These are phyloP conservation scores for Alligator sinensis DNA, from an alignment of 2,113 vertebrate genomes.

Conservation along the genomic window DNA sequence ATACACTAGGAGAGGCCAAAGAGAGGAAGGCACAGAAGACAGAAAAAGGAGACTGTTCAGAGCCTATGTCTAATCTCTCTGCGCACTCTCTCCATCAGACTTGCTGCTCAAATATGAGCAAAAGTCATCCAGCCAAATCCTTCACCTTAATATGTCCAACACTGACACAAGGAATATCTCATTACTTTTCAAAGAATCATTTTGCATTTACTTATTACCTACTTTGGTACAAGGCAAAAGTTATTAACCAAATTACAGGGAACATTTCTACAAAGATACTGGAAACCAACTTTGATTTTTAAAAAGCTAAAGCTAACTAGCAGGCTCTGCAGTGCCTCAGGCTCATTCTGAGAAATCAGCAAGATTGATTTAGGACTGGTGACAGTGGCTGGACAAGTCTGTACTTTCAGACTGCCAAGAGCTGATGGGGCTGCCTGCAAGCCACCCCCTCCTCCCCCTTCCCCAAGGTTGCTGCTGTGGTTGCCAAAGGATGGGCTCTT, in stretches of 20 bases:
- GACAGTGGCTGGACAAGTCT: not conserved
- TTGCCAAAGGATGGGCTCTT: too few relatives aligned
- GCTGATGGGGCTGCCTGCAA: too few relatives aligned
- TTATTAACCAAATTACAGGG: not conserved
- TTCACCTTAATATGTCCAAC: not conserved
- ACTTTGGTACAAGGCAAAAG: not conserved
- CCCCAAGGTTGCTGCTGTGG: too few relatives aligned
- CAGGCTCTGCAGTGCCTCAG: not conserved
- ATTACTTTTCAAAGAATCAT: not conserved
- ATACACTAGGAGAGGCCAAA: conserved; percentile 31
- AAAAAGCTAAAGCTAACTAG: not conserved
- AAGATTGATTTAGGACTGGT: not conserved
- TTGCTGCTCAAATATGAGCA: not conserved
- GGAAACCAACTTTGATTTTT: not conserved
- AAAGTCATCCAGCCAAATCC: not conserved
- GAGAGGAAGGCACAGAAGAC: conserved; percentile 17
- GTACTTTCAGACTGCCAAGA: not conserved
- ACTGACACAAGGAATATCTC: not conserved
- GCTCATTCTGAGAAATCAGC: not conserved
- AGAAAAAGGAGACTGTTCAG: not conserved
- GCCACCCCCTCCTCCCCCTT: too few relatives aligned
- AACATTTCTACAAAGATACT: not conserved
- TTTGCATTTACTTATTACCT: not conserved
- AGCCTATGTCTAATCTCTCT: too few relatives aligned
- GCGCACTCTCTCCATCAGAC: not conserved